Percentiles rank a stretch among this genome's conserved stretches.
Evolutionary conservation across 2,888 invertebrate genomes (phyloP).

Genomic region (Halictus ligatus): DNA sequence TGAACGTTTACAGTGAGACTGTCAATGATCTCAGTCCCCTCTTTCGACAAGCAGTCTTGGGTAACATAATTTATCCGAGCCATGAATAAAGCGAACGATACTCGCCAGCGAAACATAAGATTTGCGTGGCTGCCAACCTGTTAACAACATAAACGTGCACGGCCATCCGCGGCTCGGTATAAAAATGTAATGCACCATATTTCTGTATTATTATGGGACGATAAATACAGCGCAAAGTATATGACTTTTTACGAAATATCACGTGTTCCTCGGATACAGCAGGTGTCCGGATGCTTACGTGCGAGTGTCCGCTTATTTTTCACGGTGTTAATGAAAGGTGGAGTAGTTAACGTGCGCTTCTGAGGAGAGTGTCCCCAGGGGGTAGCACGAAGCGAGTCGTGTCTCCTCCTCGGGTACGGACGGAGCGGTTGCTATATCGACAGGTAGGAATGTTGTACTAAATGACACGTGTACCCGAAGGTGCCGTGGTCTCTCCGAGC

Average conservation of each 20-base stretch:
- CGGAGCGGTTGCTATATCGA: constrained; percentile 1
- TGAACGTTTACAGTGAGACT: neutral
- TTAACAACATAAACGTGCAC: neutral
- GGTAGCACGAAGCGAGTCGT: neutral
- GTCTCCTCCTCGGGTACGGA: neutral
- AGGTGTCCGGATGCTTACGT: neutral
- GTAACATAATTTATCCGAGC: neutral
- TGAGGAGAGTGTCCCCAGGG: constrained; percentile 1
- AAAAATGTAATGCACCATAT: neutral
- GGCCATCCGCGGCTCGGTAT: neutral
- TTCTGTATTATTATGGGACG: neutral
- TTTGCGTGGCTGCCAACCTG: neutral
- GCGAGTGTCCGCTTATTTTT: neutral
- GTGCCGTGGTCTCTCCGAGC: neutral
- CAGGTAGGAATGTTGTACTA: constrained; percentile 11
- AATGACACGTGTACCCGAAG: neutral
- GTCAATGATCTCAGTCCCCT: neutral
- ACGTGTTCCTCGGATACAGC: neutral
- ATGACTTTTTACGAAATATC: neutral
- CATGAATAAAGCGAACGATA: neutral
- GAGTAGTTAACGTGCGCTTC: constrained; percentile 5
- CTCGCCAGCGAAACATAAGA: neutral
- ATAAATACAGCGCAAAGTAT: neutral
- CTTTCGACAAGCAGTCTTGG: neutral
- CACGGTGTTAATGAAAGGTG: neutral